Conservation (phyloP, 2,797 vertebrate species). For the Sciurus carolinensis region DNA sequence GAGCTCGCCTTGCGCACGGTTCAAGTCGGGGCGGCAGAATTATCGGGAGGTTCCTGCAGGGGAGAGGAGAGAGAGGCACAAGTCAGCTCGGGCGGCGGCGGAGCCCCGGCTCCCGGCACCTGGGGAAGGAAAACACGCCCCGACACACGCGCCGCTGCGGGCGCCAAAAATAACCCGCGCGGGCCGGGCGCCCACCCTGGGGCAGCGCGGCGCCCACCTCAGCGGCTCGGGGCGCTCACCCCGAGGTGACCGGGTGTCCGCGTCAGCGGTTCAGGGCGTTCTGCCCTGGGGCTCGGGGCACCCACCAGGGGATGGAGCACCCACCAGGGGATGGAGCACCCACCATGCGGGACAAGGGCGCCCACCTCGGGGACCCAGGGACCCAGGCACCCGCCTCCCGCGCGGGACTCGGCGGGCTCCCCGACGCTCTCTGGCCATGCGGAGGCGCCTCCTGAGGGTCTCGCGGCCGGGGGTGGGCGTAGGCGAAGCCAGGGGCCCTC, state of each 20-base stretch:
- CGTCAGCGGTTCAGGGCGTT: background rate
- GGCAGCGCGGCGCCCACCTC: background rate
- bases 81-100: conserved; percentile 67
- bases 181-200: conserved; percentile 39
- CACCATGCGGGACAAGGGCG: background rate
- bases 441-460: conserved; percentile 57
- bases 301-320: background rate
- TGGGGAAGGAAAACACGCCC: conserved; percentile 79
- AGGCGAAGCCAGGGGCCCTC: background rate
- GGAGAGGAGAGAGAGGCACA: background rate
- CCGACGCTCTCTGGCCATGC: background rate
- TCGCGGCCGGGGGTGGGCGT: background rate
- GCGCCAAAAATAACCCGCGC: conserved; percentile 81
- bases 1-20: conserved; percentile 61
- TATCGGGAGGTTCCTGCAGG: conserved; percentile 52
- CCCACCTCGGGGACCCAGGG: background rate
- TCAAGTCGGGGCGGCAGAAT: conserved; percentile 76
- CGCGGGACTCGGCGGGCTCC: background rate
- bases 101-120: conserved; percentile 81
- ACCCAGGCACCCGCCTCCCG: background rate
- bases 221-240: background rate
- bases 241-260: background rate
- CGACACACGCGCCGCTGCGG: conserved; percentile 75
- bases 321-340: background rate
- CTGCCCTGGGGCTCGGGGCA: background rate